Conservation (phyloP, 2,113 vertebrate species). For the Equus quagga region DNA sequence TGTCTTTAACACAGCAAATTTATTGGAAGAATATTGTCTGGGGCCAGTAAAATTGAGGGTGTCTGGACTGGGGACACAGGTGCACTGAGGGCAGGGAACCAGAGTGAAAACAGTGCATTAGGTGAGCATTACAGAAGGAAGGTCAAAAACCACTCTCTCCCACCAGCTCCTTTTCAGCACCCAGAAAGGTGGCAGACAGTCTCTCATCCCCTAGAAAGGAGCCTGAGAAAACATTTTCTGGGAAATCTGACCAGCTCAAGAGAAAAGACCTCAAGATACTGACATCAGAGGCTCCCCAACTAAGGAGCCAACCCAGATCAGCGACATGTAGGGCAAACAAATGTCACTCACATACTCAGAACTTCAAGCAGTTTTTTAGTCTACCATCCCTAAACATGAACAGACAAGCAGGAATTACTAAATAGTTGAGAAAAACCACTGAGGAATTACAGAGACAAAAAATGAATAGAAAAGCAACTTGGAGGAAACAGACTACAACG, state of each 20-base stretch:
- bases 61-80: neutral
- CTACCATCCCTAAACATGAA: neutral
- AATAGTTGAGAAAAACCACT: neutral
- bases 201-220: neutral
- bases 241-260: neutral
- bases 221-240: neutral
- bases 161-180: neutral
- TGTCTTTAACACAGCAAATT: neutral
- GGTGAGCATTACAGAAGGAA: neutral
- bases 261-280: neutral
- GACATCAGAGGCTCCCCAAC: neutral
- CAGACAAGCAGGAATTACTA: neutral
- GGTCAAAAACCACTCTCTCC: neutral
- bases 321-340: neutral
- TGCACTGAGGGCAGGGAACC: neutral
- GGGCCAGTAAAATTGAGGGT: neutral
- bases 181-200: neutral
- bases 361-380: neutral
- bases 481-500: neutral
- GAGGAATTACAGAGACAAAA: constrained; percentile 20
- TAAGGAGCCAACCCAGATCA: neutral
- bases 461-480: neutral
- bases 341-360: neutral
- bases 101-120: neutral
- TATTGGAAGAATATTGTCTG: neutral